Evolutionary conservation across 2,113 vertebrate species (phyloP), one percentile per base, ranked within the genome.

Genomic region (Raja brachyura): DNA sequence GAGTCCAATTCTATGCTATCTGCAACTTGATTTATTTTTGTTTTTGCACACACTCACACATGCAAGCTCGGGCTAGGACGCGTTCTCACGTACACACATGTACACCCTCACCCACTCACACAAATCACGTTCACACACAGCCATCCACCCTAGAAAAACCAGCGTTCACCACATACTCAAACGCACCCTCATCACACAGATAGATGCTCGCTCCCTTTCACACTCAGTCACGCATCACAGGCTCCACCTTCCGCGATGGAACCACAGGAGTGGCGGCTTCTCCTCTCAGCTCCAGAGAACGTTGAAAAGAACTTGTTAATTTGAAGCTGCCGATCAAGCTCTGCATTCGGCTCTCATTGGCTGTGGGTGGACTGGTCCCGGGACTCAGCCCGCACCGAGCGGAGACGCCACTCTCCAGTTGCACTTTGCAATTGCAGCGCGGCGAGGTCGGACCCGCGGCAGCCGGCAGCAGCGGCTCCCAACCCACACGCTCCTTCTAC

Each of bases 401-500:
- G 1, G 68, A 73, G 33, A 39, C 90, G 90, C 66, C 90, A 28
- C 90, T 73, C 66, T 39, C 48, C 90, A 92, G 20, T 74, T 39
- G 90, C 90, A 92, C 90, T 92, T 92, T 92, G 90, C 33, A 54
- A 92, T 92, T 20, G 90, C 90, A 92, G 66, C 20, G 28, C 22
- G 20, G 31, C 48, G 88, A 73, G 33, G 33, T 4, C 33, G 18
- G 9, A 73, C 66, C 90, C 25, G 63, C 88, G 8, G 63, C 88
- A 92, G 88, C 31, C 20, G 11, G 20, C 7, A 54, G 3, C 70
- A 9, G 31, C 88, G n/a, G 18, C 39, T 92, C 90, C 22, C 22
- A 18, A 5, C 2, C 59, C 83, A 63, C 25, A 18, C 39, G 39
- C 83, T 16, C 13, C 16, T 5, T 6, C 5, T 56, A 88, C 63